Evolutionary conservation across 2,113 vertebrate species (phyloP), one percentile per base, ranked within the genome.

Genomic region (Corvus hawaiiensis): DNA sequence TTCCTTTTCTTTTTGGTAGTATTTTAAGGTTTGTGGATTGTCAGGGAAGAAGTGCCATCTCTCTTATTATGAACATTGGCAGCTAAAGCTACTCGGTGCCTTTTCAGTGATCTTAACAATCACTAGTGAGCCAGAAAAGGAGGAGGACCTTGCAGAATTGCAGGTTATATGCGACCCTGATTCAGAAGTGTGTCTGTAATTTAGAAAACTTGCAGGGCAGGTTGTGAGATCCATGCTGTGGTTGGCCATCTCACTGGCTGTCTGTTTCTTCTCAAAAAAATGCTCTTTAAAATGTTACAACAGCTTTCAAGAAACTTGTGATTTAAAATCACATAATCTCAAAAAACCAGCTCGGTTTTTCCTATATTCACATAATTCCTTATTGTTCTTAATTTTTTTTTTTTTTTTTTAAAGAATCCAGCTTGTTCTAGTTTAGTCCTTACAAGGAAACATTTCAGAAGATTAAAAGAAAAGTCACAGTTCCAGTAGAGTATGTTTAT

Each of bases 141-240:
- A 83, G 84, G 46, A 87, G 26, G 49, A 76, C 62, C 54, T 93
- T 8, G 2, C 87, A 84, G 80, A 89, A 81, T 74, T 89, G 39
- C 68, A 48, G 56, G 66, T 84, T 93, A 20, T 4, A 1, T 55
- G 41, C 64, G 59, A 86, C 90, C 64, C 68, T 67, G 66, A 56
- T 86, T 90, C 63, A 90, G 55, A 73, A 86, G 27, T 73, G 37
- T 90, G 55, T 80, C 59, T 90, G 64, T 92, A 88, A 86, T 84
- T 95, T 90, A 84, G 89, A 72, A 90, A 92, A 75, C 76, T 78
- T 84, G 83, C 46, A 78, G 79, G 85, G 69, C 80, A 64, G 64
- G 92, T 93, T 96, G 75, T 74, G 84, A 63, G 68, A 77, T 86
- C 59, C 27, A 5, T 87, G 54, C 35, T 37, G 48, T 80, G 63